These are phyloP conservation scores for Margaritifera margaritifera DNA, from an alignment of 2,888 invertebrate genomes.

Conservation along the genomic window DNA sequence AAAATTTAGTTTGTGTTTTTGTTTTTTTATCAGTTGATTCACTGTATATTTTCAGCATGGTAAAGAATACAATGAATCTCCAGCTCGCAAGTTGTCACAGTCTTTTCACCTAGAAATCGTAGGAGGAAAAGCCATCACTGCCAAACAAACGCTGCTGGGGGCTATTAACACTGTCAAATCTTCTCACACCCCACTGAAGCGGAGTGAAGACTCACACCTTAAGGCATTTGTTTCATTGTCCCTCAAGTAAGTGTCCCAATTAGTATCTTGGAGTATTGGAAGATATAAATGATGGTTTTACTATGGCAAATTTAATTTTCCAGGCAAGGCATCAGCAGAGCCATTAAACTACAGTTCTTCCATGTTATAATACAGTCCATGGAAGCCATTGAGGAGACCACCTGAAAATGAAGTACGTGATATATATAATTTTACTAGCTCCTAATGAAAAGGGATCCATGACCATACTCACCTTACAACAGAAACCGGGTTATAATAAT, in stretches of 20 bases:
- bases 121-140: constrained; percentile 88
- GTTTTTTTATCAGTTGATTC: too few relatives aligned
- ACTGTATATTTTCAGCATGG: constrained; percentile 79
- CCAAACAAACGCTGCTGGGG: constrained; percentile 90
- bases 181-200: constrained; percentile 92
- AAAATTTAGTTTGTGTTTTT: too few relatives aligned
- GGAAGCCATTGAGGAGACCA: too few relatives aligned
- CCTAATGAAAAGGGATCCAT: too few relatives aligned
- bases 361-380: too few relatives aligned
- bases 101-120: constrained; percentile 94
- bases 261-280: too few relatives aligned
- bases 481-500: too few relatives aligned
- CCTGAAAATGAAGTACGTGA: too few relatives aligned
- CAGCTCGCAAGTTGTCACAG: constrained; percentile 94
- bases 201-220: constrained; percentile 96
- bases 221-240: constrained; percentile 98
- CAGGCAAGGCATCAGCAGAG: not conserved
- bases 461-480: too few relatives aligned
- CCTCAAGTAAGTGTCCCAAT: constrained; percentile 83
- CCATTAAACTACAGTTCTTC: not conserved
- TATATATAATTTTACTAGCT: too few relatives aligned
- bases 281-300: not conserved
- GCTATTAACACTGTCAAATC: constrained; percentile 93
- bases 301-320: not conserved
- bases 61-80: constrained; percentile 93